Base-by-base conservation (phyloP, 2,113 vertebrate genomes). In the Tor tambroides region DNA sequence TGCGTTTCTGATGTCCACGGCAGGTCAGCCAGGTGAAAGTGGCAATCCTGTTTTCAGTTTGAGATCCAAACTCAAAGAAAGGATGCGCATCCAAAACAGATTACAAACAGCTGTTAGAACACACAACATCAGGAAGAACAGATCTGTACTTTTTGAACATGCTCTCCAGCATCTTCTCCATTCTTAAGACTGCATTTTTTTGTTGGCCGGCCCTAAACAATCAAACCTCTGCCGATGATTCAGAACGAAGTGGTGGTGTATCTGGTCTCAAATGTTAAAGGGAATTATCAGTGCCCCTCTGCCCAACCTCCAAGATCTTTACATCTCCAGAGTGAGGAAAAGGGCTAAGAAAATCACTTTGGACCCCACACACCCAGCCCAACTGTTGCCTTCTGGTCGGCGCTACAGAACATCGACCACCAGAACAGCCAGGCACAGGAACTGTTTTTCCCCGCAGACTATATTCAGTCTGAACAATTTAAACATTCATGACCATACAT, bases 1-100 rank as follows among this genome's bases (percentile, higher is more conserved):
- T 15, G 38, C 1, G 7, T 76, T 85, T 88, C 0, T 81, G 28
- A 76, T 56, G 10, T 54, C 83, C 49, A n/a, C 23, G 15, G 54
- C 54, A 54, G 87, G 87, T 38, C 43, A 35, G 28, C 21, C 14
- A 41, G 87, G 87, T 75, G 83, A 88, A 67, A 88, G 87, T 41
- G 87, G 87, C 32, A 65, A 78, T 23, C 87, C 77, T 54, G 2
- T 88, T 65, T 88, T 38, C 65, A 69, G 71, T 23, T 2, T 43
- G 4, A 72, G 15, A 78, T 30, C 46, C 28, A 54, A 10, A 10
- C 0, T 32, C 46, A 21, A 21, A 78, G n/a, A 41, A 38, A 12
- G 49, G 49, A 9, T 21, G 8, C 32, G 49, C 28, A 0, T 78
- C 76, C 5, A 19, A 54, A 54, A 54, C 12, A 32, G 49, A 78